These are phyloP conservation scores for Eumeta japonica DNA, from an alignment of 1,140 invertebrate genomes.

Conservation along the genomic window DNA sequence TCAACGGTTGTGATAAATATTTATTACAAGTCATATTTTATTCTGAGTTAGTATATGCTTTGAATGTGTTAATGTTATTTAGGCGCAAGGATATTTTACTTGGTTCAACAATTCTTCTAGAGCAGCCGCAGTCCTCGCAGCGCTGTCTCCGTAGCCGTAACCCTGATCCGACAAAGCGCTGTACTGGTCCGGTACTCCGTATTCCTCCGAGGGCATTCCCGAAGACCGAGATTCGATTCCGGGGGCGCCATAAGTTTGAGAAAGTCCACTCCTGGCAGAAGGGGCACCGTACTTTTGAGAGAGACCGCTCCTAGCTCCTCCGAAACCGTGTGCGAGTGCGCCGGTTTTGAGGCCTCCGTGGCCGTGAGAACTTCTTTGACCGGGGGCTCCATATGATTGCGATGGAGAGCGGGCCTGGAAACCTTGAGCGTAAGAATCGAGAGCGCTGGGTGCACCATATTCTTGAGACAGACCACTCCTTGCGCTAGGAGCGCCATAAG, in stretches of 20 bases:
- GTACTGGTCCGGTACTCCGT: constrained; percentile 23
- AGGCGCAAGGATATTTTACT: constrained; percentile 13
- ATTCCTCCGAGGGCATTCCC: constrained; percentile 37
- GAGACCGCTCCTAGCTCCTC: constrained; percentile 6
- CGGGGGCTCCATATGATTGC: constrained; percentile 23
- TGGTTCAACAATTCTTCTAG: constrained; percentile 36
- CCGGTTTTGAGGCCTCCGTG: background rate
- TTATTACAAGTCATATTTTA: background rate
- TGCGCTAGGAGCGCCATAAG: constrained; percentile 16
- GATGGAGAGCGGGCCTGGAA: constrained; percentile 28
- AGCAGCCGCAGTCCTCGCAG: constrained; percentile 28
- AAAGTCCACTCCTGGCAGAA: background rate
- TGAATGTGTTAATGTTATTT: constrained; percentile 5
- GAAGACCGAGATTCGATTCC: background rate
- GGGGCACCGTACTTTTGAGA: constrained; percentile 22
- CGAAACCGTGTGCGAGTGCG: background rate
- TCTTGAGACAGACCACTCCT: background rate
- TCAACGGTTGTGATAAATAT: background rate
- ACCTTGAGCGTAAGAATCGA: too few species aligned
- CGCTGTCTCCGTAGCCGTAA: constrained; percentile 28
- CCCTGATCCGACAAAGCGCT: constrained; percentile 16
- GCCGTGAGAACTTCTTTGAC: constrained; percentile 12
- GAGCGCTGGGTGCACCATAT: constrained; percentile 1
- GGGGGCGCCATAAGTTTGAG: background rate
- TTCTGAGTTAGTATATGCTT: background rate